Conservation (phyloP, 2,113 vertebrate genomes). For the Eulemur rufifrons region DNA sequence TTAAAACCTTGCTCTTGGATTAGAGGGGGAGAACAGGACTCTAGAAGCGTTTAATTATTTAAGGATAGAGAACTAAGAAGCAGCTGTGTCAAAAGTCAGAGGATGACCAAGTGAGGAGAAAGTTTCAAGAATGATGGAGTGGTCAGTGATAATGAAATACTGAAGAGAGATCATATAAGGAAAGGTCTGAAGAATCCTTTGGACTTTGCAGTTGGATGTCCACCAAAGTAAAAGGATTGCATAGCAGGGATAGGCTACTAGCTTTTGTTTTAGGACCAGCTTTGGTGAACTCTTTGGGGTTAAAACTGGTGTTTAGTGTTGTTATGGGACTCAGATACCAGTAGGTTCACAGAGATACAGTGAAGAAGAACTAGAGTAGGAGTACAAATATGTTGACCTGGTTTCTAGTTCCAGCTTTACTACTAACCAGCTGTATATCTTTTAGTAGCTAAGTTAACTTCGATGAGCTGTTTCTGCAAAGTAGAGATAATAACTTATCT, state of each 20-base stretch:
- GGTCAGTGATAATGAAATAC: not conserved
- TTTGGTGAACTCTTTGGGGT: not conserved
- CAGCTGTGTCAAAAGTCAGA: not conserved
- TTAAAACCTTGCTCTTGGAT: not conserved
- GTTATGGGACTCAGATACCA: not conserved
- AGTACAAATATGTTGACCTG: not conserved
- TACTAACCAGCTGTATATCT: not conserved
- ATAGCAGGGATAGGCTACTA: not conserved
- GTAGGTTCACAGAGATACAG: not conserved
- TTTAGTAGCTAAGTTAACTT: not conserved
- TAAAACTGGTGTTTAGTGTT: not conserved
- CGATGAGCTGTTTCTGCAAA: conserved; percentile 29
- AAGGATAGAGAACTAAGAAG: not conserved
- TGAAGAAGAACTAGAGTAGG: not conserved
- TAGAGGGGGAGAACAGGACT: not conserved
- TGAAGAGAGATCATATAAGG: not conserved
- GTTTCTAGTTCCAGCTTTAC: not conserved
- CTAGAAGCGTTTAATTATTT: not conserved
- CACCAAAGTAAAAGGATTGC: not conserved
- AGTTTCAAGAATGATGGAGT: not conserved
- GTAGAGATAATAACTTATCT: not conserved
- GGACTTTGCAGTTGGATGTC: not conserved
- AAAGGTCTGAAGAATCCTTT: not conserved
- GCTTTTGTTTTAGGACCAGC: not conserved
- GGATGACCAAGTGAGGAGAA: not conserved